Evolutionary conservation across 2,113 vertebrate species (phyloP), one percentile per base, ranked within the genome.

Genomic region (Epinephelus lanceolatus): DNA sequence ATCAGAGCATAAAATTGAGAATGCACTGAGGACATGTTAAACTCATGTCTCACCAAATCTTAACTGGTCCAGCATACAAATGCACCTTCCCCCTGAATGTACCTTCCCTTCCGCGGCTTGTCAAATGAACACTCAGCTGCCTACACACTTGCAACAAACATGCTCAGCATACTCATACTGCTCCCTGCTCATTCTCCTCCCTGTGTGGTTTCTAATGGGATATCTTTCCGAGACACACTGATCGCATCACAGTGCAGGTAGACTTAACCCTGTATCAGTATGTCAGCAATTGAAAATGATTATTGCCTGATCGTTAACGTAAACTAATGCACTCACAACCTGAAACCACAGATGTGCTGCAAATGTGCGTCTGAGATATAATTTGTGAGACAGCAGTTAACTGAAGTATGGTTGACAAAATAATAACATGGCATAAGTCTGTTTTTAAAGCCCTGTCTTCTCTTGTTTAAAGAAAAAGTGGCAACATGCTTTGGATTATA

Each of bases 1-100:
- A 78, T 81, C 42, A 55, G 78, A 82, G 78, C 85, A 83, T 78
- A 85, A 86, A 71, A 88, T 47, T 73, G 78, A 78, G 78, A 79
- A 89, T 71, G 60, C 71, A 87, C 74, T 18, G 71, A 70, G 79
- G 83, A 85, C 90, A 87, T 67, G 80, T 89, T 88, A 66, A 85
- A 89, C 65, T 90, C 78, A 57, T 80, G 90, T 90, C 86, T 89
- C 83, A 77, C 86, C 59, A 81, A 88, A 86, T 78, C 55, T 76
- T 40, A 73, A 76, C 77, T 69, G 79, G 68, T 45, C 80, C 8
- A 13, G 85, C 75, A 86, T 83, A 86, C 83, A 86, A 89, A 86
- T 81, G 68, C 40, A 62, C 56, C 59, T n/a, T 71, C 51, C 57
- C 42, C 40, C 45, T 72, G 53, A 70, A 72, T 37, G 78, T 68